Percentiles rank a stretch among this genome's conserved stretches.
Evolutionary conservation across 2,888 invertebrate species (phyloP).

Genomic region (Trachelus tabidus): DNA sequence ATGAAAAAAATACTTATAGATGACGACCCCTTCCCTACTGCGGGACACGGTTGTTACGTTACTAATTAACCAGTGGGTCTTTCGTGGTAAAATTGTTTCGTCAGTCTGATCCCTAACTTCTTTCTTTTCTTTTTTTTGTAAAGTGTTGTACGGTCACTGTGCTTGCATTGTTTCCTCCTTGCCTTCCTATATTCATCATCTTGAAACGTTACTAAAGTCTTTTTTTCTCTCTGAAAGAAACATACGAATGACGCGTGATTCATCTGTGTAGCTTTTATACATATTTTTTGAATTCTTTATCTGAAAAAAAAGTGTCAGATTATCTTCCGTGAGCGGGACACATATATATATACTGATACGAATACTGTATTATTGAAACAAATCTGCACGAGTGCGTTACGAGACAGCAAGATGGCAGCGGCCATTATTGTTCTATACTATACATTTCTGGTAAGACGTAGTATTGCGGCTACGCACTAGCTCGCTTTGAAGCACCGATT

Average conservation of each 20-base stretch:
- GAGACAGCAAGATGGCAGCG: constrained; percentile 72
- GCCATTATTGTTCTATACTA: constrained; percentile 46
- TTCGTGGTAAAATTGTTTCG: background rate
- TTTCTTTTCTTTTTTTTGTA: constrained; percentile 10
- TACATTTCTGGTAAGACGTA: constrained; percentile 49
- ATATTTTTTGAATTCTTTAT: background rate
- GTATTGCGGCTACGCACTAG: constrained; percentile 22
- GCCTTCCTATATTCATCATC: background rate
- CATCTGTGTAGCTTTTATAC: background rate
- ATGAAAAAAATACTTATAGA: background rate
- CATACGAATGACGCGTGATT: background rate
- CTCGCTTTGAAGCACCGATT: constrained; percentile 10
- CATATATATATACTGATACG: background rate
- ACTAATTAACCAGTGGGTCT: background rate
- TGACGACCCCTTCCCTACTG: background rate
- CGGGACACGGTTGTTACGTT: background rate
- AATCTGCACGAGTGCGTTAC: constrained; percentile 47
- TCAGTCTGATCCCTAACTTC: constrained; percentile 1
- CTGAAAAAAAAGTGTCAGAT: background rate
- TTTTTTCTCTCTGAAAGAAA: constrained; percentile 9
- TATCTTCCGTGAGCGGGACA: background rate
- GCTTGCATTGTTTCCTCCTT: background rate
- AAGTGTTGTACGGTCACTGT: constrained; percentile 3
- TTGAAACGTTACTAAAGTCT: background rate
- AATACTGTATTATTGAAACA: background rate